These are phyloP conservation scores for Philonicus albiceps DNA, from an alignment of 2,888 invertebrate genomes.

Conservation along the genomic window DNA sequence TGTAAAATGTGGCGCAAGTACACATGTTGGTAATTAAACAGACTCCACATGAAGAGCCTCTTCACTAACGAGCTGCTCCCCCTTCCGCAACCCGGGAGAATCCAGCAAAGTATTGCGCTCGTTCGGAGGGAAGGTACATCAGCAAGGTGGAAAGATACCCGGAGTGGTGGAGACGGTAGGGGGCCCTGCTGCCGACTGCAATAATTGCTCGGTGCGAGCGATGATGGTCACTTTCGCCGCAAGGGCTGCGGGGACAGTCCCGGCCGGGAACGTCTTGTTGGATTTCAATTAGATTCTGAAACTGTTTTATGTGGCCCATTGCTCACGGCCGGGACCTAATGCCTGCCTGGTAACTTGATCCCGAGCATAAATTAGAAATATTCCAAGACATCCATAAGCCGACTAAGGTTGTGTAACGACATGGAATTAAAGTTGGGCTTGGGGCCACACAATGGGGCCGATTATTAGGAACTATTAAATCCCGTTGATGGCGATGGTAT, in stretches of 20 bases:
- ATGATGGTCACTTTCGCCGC: neutral
- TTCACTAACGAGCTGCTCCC: neutral
- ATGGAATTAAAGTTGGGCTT: conserved; percentile 16
- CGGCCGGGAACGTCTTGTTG: neutral
- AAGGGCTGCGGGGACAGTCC: neutral
- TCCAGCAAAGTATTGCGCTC: neutral
- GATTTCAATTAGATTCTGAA: conserved; percentile 29
- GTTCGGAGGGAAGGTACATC: neutral
- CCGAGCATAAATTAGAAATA: conserved; percentile 29
- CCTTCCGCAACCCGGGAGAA: neutral
- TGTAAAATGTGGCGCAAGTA: conserved; percentile 26
- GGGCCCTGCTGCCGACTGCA: neutral
- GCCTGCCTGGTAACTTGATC: conserved; percentile 19
- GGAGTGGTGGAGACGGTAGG: too few relatives aligned
- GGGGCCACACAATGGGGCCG: conserved; percentile 27
- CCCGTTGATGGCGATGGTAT: conserved; percentile 21
- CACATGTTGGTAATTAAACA: conserved; percentile 36
- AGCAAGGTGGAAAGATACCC: neutral
- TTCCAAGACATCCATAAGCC: conserved; percentile 24
- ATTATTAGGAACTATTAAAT: conserved; percentile 35
- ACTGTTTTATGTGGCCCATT: neutral
- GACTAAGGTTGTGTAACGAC: conserved; percentile 13
- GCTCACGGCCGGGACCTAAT: neutral
- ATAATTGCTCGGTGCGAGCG: neutral
- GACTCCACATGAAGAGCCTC: conserved; percentile 30